A percentile compares a stretch with the other conserved stretches of the same genome.
phyloP scores from a whole-genome alignment of 2,888 invertebrate genomes.

The Oscheius sp. region DNA sequence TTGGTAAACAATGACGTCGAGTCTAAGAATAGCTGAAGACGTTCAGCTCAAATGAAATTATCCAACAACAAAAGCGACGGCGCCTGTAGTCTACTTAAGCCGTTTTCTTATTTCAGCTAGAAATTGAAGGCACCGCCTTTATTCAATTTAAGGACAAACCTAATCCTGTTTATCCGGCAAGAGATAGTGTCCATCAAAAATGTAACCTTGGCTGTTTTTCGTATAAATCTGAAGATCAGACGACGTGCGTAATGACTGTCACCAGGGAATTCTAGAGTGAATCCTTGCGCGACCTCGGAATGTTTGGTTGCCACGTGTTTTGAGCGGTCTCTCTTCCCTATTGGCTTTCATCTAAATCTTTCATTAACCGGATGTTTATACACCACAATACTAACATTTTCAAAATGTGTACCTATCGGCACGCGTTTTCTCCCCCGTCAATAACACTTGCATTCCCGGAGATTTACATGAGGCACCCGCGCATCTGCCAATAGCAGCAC shows the following conservation, averaged over 20 bases:
- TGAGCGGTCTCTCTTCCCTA: background rate
- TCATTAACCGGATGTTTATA: background rate
- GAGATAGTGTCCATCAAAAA: background rate
- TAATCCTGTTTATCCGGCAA: constrained; percentile 5
- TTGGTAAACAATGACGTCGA: constrained; percentile 22
- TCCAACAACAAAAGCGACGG: background rate
- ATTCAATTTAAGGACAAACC: constrained; percentile 13
- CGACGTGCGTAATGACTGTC: constrained; percentile 7
- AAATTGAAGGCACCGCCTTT: constrained; percentile 8
- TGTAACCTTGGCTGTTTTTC: background rate
- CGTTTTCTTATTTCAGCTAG: background rate
- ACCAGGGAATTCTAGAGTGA: constrained; percentile 22
- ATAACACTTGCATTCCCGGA: constrained; percentile 15
- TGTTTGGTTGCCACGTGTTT: constrained; percentile 13
- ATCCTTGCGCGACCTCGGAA: constrained; percentile 11
- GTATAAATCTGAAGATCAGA: background rate
- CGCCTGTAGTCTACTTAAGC: background rate
- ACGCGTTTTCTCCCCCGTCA: background rate
- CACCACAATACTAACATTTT: background rate
- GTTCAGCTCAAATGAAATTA: constrained; percentile 1
- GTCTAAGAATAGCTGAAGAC: constrained; percentile 1
- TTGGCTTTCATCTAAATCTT: background rate
- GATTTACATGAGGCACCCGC: constrained; percentile 10
- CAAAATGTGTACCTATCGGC: background rate
- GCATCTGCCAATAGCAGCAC: constrained; percentile 20